Percentiles rank a stretch among this genome's conserved stretches.
Evolutionary conservation across 2,797 vertebrate species (phyloP).

Genomic region (Muscicapa striata): DNA sequence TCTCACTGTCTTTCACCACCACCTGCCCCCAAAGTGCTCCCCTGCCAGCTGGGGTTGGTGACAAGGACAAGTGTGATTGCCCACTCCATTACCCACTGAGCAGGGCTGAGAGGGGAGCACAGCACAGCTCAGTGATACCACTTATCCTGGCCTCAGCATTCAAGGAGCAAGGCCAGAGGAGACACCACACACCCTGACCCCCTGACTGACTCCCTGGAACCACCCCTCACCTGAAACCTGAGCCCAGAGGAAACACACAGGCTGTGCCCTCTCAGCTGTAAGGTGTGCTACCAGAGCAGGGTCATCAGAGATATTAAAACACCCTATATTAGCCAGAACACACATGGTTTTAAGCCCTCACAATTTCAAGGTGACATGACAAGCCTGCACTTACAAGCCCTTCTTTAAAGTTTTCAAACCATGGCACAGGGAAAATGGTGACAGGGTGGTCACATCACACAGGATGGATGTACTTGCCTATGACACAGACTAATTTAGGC

Average conservation of each 20-base stretch:
- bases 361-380: neutral
- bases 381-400: accelerated
- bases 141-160: neutral
- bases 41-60: accelerated
- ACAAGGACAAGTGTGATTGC: neutral
- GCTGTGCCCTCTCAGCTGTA: neutral
- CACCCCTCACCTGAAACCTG: neutral
- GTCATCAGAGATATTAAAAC: neutral
- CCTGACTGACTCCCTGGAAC: neutral
- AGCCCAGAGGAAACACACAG: neutral
- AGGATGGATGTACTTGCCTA: neutral
- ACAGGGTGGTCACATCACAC: neutral
- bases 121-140: neutral
- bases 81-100: neutral
- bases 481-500: neutral
- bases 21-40: neutral
- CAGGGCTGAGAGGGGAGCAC: neutral
- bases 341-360: neutral
- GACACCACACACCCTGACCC: accelerated
- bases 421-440: neutral
- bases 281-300: neutral
- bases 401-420: neutral
- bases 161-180: neutral
- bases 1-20: neutral
- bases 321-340: neutral